Conservation (phyloP, 2,888 invertebrate species). For the Helicoverpa assulta region DNA sequence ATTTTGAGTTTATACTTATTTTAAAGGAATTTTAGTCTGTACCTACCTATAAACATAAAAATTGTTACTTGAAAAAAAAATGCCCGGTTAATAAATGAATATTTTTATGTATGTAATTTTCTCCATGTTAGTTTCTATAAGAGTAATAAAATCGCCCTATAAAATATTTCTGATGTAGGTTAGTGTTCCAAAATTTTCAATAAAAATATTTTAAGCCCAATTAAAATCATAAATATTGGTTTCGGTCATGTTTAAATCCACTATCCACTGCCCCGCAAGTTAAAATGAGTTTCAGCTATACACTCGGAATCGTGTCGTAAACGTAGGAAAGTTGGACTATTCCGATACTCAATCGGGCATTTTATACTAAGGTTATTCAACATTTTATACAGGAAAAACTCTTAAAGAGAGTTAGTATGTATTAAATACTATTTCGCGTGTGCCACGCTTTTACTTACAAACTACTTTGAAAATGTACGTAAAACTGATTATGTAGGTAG, state of each 20-base stretch:
- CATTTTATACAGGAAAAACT: slow-evolving; percentile 10
- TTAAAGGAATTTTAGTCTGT: no score
- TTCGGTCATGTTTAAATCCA: not conserved
- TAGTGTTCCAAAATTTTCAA: no score
- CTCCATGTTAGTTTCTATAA: no score
- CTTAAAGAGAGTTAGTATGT: slow-evolving; percentile 28
- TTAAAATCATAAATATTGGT: not conserved
- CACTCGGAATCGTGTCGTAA: slow-evolving; percentile 6
- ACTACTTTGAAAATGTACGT: not conserved
- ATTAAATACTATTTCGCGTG: slow-evolving; percentile 42
- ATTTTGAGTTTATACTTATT: no score
- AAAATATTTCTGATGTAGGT: no score
- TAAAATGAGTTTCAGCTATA: slow-evolving; percentile 3
- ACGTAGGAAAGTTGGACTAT: slow-evolving; percentile 16
- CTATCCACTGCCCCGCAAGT: no score
- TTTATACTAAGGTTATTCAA: slow-evolving; percentile 27
- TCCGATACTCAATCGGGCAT: slow-evolving; percentile 28
- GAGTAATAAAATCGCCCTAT: no score
- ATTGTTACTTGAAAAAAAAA: no score
- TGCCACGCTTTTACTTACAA: slow-evolving; percentile 14
- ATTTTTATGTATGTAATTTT: no score
- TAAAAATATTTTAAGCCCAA: not conserved
- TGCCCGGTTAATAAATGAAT: no score
- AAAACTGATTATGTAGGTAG: not conserved
- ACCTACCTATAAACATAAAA: no score